Percentiles rank a stretch among this genome's conserved stretches.
phyloP scores from a whole-genome alignment of 1,140 invertebrate species.

The Bombus superbus region DNA sequence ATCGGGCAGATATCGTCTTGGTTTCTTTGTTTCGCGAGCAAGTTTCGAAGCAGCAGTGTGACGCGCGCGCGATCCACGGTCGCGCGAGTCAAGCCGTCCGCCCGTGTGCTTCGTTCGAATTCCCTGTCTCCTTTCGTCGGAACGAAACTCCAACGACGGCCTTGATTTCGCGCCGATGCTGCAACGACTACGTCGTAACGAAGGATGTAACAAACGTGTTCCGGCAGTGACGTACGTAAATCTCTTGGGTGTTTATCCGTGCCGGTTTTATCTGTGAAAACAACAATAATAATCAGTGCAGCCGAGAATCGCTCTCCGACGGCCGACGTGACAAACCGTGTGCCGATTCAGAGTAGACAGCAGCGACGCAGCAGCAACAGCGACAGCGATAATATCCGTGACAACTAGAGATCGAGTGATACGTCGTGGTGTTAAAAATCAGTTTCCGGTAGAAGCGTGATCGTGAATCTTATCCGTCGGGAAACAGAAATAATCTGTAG shows the following conservation, averaged over 20 bases:
- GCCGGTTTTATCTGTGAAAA: conserved; percentile 10
- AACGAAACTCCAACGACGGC: background rate
- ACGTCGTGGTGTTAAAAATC: background rate
- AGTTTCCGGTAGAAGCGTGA: background rate
- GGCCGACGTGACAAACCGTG: background rate
- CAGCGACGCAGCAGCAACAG: background rate
- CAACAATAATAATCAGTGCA: background rate
- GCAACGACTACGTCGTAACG: background rate
- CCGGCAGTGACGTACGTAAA: conserved; percentile 8
- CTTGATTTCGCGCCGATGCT: conserved; percentile 10
- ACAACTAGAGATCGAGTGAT: background rate
- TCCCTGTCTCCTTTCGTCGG: background rate
- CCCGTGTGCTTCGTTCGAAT: background rate
- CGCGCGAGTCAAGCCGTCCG: background rate
- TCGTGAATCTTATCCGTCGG: background rate
- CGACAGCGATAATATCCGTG: background rate
- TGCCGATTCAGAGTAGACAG: background rate
- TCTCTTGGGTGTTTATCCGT: background rate
- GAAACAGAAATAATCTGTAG: background rate
- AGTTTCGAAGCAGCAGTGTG: background rate
- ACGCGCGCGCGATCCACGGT: background rate
- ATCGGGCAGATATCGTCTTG: background rate
- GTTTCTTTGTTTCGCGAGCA: background rate
- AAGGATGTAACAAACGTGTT: conserved; percentile 45
- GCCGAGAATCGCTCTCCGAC: background rate